Conservation (phyloP, 2,888 invertebrate species). For the Acanthosepion lycidas region DNA sequence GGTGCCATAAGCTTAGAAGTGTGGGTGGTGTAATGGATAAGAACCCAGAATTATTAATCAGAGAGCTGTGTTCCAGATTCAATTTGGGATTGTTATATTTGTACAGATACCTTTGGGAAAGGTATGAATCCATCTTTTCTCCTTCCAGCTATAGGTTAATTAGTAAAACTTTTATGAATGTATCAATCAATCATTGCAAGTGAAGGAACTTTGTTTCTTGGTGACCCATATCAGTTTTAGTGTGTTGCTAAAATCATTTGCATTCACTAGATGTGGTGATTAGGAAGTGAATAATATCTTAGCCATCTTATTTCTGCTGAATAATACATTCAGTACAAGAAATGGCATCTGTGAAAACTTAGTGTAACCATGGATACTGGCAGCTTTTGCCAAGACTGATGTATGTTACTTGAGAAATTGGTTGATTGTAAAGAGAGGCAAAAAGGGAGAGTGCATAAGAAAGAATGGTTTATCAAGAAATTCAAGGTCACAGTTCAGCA, state of each 20-base stretch:
- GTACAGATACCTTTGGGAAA: too few species aligned
- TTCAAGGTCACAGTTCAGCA: background rate
- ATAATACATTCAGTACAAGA: background rate
- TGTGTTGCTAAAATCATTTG: background rate
- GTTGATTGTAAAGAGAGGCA: background rate
- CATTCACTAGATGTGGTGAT: background rate
- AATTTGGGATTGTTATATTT: too few species aligned
- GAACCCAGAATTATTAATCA: too few species aligned
- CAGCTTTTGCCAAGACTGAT: background rate
- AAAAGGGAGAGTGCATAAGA: background rate
- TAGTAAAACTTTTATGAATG: too few species aligned
- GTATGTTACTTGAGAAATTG: background rate
- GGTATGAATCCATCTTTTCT: too few species aligned
- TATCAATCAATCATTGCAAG: too few species aligned
- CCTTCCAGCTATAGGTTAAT: too few species aligned
- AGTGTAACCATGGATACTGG: background rate
- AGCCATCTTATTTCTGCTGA: background rate
- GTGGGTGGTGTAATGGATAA: too few species aligned
- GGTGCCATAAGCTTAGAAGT: too few species aligned
- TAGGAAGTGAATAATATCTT: background rate
- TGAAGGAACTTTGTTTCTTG: too few species aligned
- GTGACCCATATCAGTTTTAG: too few species aligned
- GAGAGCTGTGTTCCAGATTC: too few species aligned
- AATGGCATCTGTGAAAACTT: background rate
- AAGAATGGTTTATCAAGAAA: background rate